Evolutionary conservation across 1,140 invertebrate species (phyloP).

Genomic region (Geopemphigus sp.): DNA sequence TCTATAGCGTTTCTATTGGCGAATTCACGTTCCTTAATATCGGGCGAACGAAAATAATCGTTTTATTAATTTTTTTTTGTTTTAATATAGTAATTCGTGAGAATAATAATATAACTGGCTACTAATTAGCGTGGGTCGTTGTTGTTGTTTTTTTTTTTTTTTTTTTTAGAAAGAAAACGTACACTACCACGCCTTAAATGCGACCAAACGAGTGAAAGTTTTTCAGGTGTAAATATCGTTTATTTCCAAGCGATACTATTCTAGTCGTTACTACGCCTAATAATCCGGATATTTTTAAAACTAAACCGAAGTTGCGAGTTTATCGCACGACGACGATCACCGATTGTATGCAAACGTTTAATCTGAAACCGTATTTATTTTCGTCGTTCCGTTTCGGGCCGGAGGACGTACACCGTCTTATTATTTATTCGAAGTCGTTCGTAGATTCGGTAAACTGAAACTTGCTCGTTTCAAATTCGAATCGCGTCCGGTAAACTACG

Average conservation of each 20-base stretch:
- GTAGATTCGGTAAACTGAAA: not conserved
- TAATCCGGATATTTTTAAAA: not conserved
- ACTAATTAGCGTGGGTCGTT: constrained; percentile 45
- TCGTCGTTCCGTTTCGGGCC: no score
- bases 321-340: not conserved
- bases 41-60: not conserved
- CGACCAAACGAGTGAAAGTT: constrained; percentile 40
- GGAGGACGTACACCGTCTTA: no score
- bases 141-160: no score
- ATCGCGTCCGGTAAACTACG: not conserved
- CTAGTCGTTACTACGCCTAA: not conserved
- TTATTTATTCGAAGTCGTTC: no score
- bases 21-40: not conserved
- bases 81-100: constrained; percentile 10
- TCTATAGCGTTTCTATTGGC: not conserved
- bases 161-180: constrained; percentile 43
- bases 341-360: no score
- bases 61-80: not conserved
- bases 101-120: constrained; percentile 19
- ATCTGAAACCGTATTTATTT: no score
- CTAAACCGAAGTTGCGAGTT: not conserved
- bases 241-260: constrained; percentile 22
- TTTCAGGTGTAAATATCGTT: constrained; percentile 39
- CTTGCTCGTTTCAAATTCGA: no score
- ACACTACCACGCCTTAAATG: constrained; percentile 35